Base-by-base conservation (phyloP, 2,888 invertebrate species). In the Eristalis arbustorum region DNA sequence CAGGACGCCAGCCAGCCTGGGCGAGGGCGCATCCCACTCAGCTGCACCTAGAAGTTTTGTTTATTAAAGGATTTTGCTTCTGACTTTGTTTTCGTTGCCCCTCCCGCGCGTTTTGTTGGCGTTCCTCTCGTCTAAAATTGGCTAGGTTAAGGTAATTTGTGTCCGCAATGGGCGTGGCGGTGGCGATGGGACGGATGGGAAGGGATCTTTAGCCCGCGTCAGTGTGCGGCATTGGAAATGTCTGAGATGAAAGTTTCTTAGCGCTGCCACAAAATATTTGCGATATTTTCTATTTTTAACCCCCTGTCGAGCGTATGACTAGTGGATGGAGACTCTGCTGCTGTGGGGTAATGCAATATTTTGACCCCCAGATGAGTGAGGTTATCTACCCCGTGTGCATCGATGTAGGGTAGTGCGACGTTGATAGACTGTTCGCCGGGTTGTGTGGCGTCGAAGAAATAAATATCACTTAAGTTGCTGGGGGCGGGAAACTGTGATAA, bases 61-160 rank as follows among this genome's bases (percentile, higher is more conserved):
- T 71, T 71, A 71, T 61, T 25, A 23, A 57, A 69, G 49, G 18
- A n/a, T 42, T 42, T 42, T 42, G 14, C 4, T 49, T n/a, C n/a
- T n/a, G n/a, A n/a, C n/a, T n/a, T 8, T 49, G n/a, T 49, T 49
- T 49, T 49, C 8, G n/a, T 49, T 49, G 0, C 4, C 25, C 25
- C 25, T 3, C 3, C 25, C 25, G 2, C 25, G 25, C 25, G 25
- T 25, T 25, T 25, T 25, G 25, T 25, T n/a, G 14, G 5, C 14
- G n/a, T 37, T 59, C 59, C 34, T 40, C 61, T 40, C 61, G 34
- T 42, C 56, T 14, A 11, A 74, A 74, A 74, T 66, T 74, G 64
- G 56, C 64, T 37, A 64, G 74, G 74, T 74, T 74, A 64, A 74
- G 74, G 74, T 64, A 57, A 49, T 57, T 74, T 64, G 18, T 18